Percentiles rank a stretch among this genome's conserved stretches.
Conservation (phyloP, 2,113 vertebrate genomes). For the Pteropus alecto region DNA sequence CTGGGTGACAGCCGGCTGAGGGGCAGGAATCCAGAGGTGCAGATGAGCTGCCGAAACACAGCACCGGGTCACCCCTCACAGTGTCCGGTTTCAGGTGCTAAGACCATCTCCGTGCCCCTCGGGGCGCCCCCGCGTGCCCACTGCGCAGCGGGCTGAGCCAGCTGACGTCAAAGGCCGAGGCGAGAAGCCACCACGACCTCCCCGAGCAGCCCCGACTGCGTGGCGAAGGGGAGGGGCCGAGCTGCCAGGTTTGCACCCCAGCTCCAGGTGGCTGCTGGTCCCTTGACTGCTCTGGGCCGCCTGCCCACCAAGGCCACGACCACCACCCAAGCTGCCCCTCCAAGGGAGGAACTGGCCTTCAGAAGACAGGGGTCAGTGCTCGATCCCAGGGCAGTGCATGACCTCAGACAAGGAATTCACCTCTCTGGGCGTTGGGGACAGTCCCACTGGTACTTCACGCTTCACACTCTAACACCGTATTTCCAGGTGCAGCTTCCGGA, state of each 20-base stretch:
- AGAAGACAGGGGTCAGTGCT: background rate
- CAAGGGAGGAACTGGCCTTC: no score
- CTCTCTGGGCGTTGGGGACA: rapidly evolving
- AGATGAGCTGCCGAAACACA: rapidly evolving
- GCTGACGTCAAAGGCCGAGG: rapidly evolving
- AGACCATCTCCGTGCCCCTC: rapidly evolving
- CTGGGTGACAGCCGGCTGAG: rapidly evolving
- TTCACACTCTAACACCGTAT: rapidly evolving
- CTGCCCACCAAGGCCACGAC: background rate
- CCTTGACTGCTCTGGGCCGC: background rate
- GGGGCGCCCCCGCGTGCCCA: rapidly evolving
- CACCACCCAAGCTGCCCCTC: background rate
- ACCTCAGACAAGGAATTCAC: rapidly evolving
- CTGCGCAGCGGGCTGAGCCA: rapidly evolving
- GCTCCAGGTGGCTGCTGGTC: rapidly evolving
- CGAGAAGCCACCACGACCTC: background rate
- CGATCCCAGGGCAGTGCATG: background rate
- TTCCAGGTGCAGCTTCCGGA: background rate
- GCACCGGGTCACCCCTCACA: rapidly evolving
- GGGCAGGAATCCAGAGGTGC: background rate
- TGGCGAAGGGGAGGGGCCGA: rapidly evolving
- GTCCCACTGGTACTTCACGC: background rate
- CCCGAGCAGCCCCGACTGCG: rapidly evolving
- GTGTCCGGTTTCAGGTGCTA: rapidly evolving
- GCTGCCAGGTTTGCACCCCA: rapidly evolving